These are phyloP conservation scores for Cepphus grylle DNA, from an alignment of 2,113 vertebrate genomes.

Conservation along the genomic window DNA sequence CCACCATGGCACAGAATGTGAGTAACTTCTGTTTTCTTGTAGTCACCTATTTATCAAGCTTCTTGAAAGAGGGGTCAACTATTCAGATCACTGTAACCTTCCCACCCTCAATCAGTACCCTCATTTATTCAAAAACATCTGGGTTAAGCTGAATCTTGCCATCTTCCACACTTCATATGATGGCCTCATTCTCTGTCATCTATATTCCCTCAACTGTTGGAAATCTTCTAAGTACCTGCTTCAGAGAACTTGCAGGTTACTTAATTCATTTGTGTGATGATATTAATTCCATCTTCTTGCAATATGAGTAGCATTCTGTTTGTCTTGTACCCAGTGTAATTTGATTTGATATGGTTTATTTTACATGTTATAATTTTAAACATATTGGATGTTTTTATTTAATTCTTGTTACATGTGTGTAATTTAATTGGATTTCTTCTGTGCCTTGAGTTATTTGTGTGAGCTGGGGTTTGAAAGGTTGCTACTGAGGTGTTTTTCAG, in stretches of 20 bases:
- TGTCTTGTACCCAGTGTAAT: neutral
- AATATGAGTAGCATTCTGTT: neutral
- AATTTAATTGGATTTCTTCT: neutral
- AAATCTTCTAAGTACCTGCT: neutral
- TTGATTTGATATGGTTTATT: neutral
- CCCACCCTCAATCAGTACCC: neutral
- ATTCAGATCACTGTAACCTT: neutral
- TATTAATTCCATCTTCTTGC: neutral
- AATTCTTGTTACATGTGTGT: neutral
- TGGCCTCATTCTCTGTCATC: neutral
- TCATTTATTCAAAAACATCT: neutral
- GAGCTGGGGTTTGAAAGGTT: neutral
- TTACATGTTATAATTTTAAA: neutral
- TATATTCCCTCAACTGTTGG: neutral
- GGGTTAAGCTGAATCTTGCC: neutral
- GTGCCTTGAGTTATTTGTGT: neutral
- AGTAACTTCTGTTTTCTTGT: neutral
- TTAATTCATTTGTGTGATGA: neutral
- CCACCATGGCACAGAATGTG: rapidly evolving
- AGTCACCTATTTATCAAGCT: neutral
- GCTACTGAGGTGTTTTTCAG: neutral
- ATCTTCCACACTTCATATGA: neutral
- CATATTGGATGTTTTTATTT: neutral
- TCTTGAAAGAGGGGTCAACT: neutral
- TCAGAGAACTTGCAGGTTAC: neutral